Percentiles rank a stretch among this genome's conserved stretches.
Conservation (phyloP, 2,113 vertebrate species). For the Suricata suricatta region DNA sequence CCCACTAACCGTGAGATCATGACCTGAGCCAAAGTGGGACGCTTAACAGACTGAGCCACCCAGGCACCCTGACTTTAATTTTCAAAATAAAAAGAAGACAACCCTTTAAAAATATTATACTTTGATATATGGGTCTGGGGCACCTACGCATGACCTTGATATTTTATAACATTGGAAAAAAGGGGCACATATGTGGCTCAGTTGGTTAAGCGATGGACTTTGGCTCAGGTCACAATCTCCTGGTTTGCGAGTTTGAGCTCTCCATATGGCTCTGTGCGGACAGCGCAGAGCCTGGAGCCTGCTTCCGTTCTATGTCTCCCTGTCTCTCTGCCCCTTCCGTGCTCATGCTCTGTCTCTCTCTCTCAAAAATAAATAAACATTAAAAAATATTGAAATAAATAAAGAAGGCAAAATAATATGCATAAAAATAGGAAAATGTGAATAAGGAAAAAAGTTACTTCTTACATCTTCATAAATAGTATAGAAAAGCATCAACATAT, state of each 20-base stretch:
- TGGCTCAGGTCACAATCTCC: too few relatives aligned
- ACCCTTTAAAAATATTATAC: background rate
- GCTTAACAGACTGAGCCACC: too few relatives aligned
- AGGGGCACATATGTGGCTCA: background rate
- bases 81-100: background rate
- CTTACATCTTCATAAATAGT: conserved; percentile 14
- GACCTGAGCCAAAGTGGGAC: too few relatives aligned
- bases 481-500: background rate
- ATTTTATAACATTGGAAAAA: conserved; percentile 44
- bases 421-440: background rate
- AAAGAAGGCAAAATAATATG: background rate
- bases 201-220: too few relatives aligned
- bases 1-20: too few relatives aligned
- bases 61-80: background rate
- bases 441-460: background rate
- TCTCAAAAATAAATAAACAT: too few relatives aligned
- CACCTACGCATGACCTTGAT: background rate
- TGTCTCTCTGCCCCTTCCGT: too few relatives aligned
- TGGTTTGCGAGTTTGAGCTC: too few relatives aligned
- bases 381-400: conserved; percentile 31
- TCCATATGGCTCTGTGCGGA: too few relatives aligned
- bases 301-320: too few relatives aligned
- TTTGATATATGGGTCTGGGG: background rate
- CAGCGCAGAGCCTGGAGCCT: too few relatives aligned
- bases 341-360: too few relatives aligned